Base-by-base conservation (phyloP, 1,140 invertebrate species). In the Chrysoperla carnea region DNA sequence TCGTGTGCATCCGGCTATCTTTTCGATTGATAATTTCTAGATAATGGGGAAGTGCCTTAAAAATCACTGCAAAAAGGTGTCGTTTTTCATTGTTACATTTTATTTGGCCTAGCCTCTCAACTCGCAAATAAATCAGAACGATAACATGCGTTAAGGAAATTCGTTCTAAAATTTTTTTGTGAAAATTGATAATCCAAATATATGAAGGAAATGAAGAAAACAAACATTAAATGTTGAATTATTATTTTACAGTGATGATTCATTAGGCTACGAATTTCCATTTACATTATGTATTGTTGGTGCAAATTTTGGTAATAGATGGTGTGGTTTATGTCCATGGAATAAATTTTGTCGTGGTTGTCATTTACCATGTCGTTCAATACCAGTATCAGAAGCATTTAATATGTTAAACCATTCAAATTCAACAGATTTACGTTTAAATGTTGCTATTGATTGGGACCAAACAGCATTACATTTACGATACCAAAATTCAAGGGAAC, bases 381-480 rank as follows among this genome's bases (percentile, higher is more conserved):
- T 61, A 48, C 58, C 55, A 47, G 53, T 69, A 41, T 49, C 63
- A 1, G 4, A 40, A 37, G 40, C 36, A 11, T 37, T 31, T 42
- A 7, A 37, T 28, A 9, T 13, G 9, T 12, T 17, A 29, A 36
- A 17, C 35, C 6, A 13, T 35, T 15, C 13, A 42, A 12, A 3
- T 9, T 42, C 31, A 28, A 36, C 23, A 15, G 8, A 36, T 39
- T 59, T 56, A 53, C 50, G 73, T 58, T 23, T 23, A 23, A 23
- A 23, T 23, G 66, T 86, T 44, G 81, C 81, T 33, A 78, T 86
- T 28, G 84, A 89, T 61, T 91, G 88, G 88, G 85, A 91, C 58
- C 85, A 84, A 41, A 89, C 86, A 11, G 86, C 87, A 40, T 61
- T 90, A 48, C 86, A 91, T 67, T 70, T 92, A 42, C 68, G 86